Evolutionary conservation across 1,140 invertebrate species (phyloP).

Genomic region (Zaprionus camerounensis): DNA sequence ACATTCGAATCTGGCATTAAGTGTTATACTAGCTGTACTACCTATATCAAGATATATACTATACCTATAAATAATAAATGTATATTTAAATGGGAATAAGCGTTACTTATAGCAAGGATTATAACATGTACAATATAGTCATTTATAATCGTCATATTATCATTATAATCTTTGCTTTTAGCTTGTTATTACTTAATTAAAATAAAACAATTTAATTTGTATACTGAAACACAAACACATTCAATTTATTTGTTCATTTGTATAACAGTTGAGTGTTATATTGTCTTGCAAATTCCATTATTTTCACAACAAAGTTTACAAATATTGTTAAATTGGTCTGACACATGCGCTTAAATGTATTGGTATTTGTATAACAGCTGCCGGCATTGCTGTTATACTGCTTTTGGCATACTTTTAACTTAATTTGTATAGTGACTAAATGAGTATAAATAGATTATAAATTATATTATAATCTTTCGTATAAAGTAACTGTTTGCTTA

Average conservation of each 20-base stretch:
- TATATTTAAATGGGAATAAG: conserved; percentile 64
- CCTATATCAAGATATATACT: conserved; percentile 26
- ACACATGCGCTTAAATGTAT: not conserved
- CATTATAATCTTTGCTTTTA: conserved; percentile 46
- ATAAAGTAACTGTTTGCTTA: not conserved
- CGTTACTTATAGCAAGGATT: conserved; percentile 11
- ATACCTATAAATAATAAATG: not conserved
- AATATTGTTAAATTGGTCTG: conserved; percentile 9
- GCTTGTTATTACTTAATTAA: conserved; percentile 51
- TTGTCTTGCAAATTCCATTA: not conserved
- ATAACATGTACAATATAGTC: too few relatives aligned
- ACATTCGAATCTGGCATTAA: conserved; percentile 39
- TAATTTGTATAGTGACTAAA: conserved; percentile 24
- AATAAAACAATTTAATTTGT: conserved; percentile 26
- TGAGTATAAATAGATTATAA: not conserved
- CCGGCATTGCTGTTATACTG: not conserved
- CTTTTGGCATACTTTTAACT: conserved; percentile 5
- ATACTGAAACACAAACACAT: conserved; percentile 16
- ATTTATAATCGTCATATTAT: too few relatives aligned
- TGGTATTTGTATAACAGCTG: conserved; percentile 7
- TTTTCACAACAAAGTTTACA: not conserved
- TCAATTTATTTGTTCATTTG: conserved; percentile 29
- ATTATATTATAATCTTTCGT: too few relatives aligned
- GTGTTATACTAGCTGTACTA: conserved; percentile 43
- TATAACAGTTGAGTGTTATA: conserved; percentile 4